Evolutionary conservation across 2,113 vertebrate species (phyloP).

Genomic region (Alces alces): DNA sequence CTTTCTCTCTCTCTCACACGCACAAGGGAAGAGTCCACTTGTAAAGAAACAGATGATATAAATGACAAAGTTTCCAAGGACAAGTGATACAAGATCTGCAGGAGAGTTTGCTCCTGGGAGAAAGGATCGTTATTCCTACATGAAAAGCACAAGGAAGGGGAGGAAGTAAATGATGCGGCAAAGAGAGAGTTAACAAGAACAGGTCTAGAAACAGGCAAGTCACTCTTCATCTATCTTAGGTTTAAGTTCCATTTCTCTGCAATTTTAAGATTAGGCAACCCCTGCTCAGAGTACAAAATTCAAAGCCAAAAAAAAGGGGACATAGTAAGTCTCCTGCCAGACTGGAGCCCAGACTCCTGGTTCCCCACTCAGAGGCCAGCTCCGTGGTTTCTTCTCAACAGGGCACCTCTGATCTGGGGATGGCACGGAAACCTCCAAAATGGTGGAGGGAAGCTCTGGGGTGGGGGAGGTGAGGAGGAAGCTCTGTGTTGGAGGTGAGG

Average conservation of each 20-base stretch:
- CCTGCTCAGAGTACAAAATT: background rate
- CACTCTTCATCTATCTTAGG: background rate
- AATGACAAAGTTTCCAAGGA: background rate
- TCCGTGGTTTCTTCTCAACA: rapidly evolving
- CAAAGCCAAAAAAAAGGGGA: background rate
- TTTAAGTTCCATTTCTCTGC: background rate
- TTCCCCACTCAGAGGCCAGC: background rate
- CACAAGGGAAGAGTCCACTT: background rate
- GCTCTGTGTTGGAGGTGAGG: background rate
- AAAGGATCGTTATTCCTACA: background rate
- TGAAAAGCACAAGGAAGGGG: background rate
- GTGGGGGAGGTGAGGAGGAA: background rate
- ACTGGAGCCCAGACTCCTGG: background rate
- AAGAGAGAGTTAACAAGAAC: background rate
- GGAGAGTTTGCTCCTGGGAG: background rate
- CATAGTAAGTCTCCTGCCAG: background rate
- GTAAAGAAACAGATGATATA: background rate
- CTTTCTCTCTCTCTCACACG: background rate
- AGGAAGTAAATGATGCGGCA: background rate
- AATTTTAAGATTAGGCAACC: background rate
- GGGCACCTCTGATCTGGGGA: background rate
- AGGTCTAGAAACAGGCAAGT: background rate
- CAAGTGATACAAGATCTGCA: background rate
- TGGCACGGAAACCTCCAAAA: background rate
- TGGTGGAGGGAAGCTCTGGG: background rate